A percentile compares a stretch with the other conserved stretches of the same genome.
These are phyloP conservation scores for Oenanthe oenanthe DNA, from an alignment of 2,113 vertebrate genomes.

Conservation along the genomic window DNA sequence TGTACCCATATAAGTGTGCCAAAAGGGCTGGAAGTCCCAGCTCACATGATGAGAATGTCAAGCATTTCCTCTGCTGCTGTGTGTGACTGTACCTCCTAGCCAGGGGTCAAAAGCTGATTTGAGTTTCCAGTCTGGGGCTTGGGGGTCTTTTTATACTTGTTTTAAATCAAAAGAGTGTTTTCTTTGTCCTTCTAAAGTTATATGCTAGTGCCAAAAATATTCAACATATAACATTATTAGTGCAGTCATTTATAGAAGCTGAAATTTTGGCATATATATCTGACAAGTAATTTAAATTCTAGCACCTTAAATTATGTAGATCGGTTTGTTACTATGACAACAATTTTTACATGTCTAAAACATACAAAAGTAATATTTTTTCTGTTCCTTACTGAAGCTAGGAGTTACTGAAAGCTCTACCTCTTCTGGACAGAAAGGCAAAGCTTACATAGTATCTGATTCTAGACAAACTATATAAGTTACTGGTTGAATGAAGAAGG, in stretches of 20 bases:
- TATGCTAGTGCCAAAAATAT: background rate
- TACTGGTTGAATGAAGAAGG: background rate
- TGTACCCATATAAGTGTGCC: conserved; percentile 62
- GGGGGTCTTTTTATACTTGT: background rate
- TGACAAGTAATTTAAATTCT: conserved; percentile 61
- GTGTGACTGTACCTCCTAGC: conserved; percentile 69
- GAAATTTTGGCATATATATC: background rate
- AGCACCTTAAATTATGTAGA: conserved; percentile 51
- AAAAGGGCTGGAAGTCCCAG: conserved; percentile 77
- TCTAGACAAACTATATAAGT: background rate
- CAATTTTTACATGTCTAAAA: conserved; percentile 12
- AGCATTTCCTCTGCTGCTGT: conserved; percentile 78
- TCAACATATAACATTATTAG: conserved; percentile 39
- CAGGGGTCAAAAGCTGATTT: conserved; percentile 74
- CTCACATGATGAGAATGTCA: conserved; percentile 78
- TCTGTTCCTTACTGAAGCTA: background rate
- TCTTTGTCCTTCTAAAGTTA: conserved; percentile 37
- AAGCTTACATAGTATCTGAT: background rate
- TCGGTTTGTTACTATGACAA: conserved; percentile 56
- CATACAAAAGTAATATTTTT: background rate
- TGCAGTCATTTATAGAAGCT: conserved; percentile 47
- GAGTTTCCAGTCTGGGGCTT: background rate
- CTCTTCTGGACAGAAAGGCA: background rate
- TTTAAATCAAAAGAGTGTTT: conserved; percentile 53
- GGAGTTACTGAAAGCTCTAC: background rate